A percentile compares a stretch with the other conserved stretches of the same genome.
phyloP scores from a whole-genome alignment of 2,797 vertebrate species.

The Valencia hispanica region DNA sequence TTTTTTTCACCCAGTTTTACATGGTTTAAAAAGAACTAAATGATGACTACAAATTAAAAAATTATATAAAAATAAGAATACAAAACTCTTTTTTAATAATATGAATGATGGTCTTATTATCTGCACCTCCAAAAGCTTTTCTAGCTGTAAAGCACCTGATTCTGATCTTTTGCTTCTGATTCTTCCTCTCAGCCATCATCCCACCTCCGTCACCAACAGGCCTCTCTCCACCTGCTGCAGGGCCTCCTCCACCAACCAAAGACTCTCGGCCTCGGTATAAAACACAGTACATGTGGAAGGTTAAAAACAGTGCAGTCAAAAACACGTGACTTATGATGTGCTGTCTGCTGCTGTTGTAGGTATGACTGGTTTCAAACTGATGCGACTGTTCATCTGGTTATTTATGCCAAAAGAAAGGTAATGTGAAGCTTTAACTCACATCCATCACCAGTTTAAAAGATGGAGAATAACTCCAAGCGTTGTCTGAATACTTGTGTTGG shows the following conservation, averaged over 20 bases:
- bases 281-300: not conserved
- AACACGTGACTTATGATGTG: not conserved
- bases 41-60: too few relatives aligned
- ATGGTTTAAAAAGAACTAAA: too few relatives aligned
- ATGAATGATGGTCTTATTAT: too few relatives aligned
- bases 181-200: conserved; percentile 57
- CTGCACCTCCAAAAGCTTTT: too few relatives aligned
- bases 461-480: not conserved
- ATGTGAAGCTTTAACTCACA: not conserved
- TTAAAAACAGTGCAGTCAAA: not conserved
- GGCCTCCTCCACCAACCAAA: conserved; percentile 62
- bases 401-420: conserved; percentile 94
- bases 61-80: too few relatives aligned
- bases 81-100: too few relatives aligned
- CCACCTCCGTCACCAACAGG: conserved; percentile 48
- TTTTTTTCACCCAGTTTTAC: too few relatives aligned
- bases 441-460: not conserved
- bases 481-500: not conserved
- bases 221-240: conserved; percentile 29
- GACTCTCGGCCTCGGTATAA: conserved; percentile 76
- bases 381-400: conserved; percentile 83
- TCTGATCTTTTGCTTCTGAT: conserved; percentile 4
- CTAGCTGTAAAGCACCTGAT: not conserved
- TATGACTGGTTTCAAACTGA: conserved; percentile 98
- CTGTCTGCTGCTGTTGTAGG: conserved; percentile 71